phyloP scores from a whole-genome alignment of 2,113 vertebrate species.

The Sturnira hondurensis region DNA sequence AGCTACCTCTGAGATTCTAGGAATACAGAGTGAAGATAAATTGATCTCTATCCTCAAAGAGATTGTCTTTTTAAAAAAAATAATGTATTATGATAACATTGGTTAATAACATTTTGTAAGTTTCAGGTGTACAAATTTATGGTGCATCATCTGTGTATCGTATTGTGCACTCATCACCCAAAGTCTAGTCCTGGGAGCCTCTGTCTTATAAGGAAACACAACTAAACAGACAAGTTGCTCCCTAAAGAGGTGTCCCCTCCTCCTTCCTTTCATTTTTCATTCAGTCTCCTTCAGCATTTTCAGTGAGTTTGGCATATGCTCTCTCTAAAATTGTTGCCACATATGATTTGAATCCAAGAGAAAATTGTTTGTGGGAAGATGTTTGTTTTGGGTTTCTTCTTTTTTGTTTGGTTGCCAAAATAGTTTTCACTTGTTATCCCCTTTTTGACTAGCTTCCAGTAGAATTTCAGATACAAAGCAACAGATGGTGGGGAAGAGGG shows the following conservation, averaged over 20 bases:
- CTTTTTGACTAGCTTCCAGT: slow-evolving; percentile 60
- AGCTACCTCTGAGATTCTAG: background rate
- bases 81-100: background rate
- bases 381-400: slow-evolving; percentile 59
- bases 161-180: background rate
- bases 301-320: background rate
- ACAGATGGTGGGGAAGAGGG: slow-evolving; percentile 58
- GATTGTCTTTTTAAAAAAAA: background rate
- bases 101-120: background rate
- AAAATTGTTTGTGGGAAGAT: slow-evolving; percentile 53
- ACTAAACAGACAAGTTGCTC: background rate
- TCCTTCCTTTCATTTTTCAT: background rate
- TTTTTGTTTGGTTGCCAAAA: slow-evolving; percentile 69
- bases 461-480: slow-evolving; percentile 61
- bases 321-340: slow-evolving; percentile 14
- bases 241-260: background rate
- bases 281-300: background rate
- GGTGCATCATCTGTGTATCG: background rate
- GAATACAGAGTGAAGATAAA: background rate
- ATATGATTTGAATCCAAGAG: slow-evolving; percentile 32
- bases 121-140: background rate
- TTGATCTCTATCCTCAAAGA: background rate
- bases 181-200: background rate
- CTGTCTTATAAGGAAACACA: background rate
- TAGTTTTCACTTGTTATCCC: slow-evolving; percentile 69